phyloP scores from a whole-genome alignment of 2,888 invertebrate genomes.

The Noctua janthina region DNA sequence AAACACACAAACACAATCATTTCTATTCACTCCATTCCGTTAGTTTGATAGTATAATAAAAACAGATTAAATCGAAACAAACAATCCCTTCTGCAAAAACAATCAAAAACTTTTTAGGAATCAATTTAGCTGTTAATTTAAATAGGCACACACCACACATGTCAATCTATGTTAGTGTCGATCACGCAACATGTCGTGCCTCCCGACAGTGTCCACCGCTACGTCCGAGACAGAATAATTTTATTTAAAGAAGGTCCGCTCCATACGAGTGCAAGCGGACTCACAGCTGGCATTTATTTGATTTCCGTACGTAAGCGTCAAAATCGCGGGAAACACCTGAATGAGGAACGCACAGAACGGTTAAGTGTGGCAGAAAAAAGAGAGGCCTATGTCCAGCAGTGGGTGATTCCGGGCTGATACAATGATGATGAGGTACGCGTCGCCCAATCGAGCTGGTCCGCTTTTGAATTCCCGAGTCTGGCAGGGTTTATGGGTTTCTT shows the following conservation, averaged over 20 bases:
- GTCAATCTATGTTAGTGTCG: constrained; percentile 22
- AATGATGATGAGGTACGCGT: neutral
- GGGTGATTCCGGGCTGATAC: no score
- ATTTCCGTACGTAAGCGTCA: neutral
- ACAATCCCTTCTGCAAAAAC: constrained; percentile 17
- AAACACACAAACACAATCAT: neutral
- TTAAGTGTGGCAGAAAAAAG: neutral
- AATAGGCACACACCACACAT: constrained; percentile 34
- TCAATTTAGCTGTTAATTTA: constrained; percentile 51
- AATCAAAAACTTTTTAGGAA: constrained; percentile 56
- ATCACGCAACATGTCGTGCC: constrained; percentile 64
- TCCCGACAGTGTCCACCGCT: constrained; percentile 35
- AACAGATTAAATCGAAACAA: constrained; percentile 17
- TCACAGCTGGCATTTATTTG: neutral
- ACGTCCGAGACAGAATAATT: constrained; percentile 2
- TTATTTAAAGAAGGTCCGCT: constrained; percentile 1
- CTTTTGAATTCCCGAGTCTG: neutral
- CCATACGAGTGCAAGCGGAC: neutral
- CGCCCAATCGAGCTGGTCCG: neutral
- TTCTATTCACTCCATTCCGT: constrained; percentile 2
- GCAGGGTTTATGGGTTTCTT: neutral
- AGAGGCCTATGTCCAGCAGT: neutral
- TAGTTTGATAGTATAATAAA: constrained; percentile 14
- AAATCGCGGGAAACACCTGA: neutral
- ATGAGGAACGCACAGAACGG: neutral